These are phyloP conservation scores for Eupsilia transversa DNA, from an alignment of 2,888 invertebrate genomes.

Conservation along the genomic window DNA sequence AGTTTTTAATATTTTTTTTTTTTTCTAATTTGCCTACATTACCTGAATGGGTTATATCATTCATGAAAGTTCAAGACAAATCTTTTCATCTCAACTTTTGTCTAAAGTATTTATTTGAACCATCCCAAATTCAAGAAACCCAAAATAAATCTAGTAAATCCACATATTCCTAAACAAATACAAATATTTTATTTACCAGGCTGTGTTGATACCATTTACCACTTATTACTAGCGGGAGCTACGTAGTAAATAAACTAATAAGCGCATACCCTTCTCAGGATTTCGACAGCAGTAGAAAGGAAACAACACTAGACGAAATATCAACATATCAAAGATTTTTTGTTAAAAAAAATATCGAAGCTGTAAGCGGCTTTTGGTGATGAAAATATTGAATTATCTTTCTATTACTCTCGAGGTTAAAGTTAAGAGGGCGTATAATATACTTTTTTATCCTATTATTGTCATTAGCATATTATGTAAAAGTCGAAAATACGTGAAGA, in stretches of 20 bases:
- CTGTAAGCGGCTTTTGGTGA: neutral
- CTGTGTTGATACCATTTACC: conserved; percentile 54
- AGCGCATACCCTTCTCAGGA: conserved; percentile 60
- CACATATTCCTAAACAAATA: conserved; percentile 13
- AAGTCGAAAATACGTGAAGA: no score
- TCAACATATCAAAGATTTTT: conserved; percentile 61
- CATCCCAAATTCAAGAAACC: neutral
- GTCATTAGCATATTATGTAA: no score
- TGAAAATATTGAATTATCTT: conserved; percentile 13
- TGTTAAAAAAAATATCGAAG: conserved; percentile 50
- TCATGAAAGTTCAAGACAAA: no score
- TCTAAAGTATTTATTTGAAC: neutral
- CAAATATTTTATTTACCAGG: conserved; percentile 55
- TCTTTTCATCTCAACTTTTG: no score
- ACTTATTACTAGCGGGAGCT: conserved; percentile 56
- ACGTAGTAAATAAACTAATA: conserved; percentile 67
- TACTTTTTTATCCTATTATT: no score
- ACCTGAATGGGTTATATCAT: no score
- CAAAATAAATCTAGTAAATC: neutral
- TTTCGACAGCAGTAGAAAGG: conserved; percentile 62
- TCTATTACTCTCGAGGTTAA: neutral
- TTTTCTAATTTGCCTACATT: no score
- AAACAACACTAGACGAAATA: conserved; percentile 50
- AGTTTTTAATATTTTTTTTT: no score
- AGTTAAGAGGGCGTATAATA: no score